phyloP scores from a whole-genome alignment of 37 sponge, comb jelly and placozoan genomes.

The Halisarca cf. caerulea region DNA sequence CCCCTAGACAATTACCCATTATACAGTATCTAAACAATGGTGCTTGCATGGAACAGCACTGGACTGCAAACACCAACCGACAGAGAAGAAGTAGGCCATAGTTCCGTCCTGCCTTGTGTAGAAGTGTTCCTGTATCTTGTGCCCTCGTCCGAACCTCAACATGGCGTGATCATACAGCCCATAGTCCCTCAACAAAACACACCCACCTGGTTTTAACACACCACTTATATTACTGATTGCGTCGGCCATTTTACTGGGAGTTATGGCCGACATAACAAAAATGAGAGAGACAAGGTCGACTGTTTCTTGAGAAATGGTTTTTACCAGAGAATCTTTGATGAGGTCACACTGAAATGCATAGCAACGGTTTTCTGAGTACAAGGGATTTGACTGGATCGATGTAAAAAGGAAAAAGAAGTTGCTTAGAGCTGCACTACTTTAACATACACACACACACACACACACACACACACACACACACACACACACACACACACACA shows the following conservation, averaged over 20 bases:
- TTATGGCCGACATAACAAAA: slow-evolving; percentile 94
- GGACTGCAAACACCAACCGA: slow-evolving; percentile 68
- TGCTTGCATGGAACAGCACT: no score
- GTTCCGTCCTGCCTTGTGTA: slow-evolving; percentile 97
- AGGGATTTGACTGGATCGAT: slow-evolving; percentile 48
- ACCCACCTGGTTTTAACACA: slow-evolving; percentile 85
- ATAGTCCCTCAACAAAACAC: slow-evolving; percentile 90
- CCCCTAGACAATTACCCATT: no score
- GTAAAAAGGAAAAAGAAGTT: not conserved
- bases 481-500: no score
- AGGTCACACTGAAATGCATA: slow-evolving; percentile 90
- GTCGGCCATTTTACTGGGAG: slow-evolving; percentile 79
- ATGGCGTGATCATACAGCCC: slow-evolving; percentile 98
- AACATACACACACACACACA: no score
- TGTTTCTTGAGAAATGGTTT: slow-evolving; percentile 35
- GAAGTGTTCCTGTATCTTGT: slow-evolving; percentile 92
- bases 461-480: no score
- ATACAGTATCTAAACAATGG: no score
- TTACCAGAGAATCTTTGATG: slow-evolving; percentile 55
- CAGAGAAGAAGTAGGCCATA: slow-evolving; percentile 93
- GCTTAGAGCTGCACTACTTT: not conserved
- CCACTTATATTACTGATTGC: slow-evolving; percentile 63
- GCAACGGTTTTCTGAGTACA: slow-evolving; percentile 53
- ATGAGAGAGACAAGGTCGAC: slow-evolving; percentile 84
- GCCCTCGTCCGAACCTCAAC: slow-evolving; percentile 90